Base-by-base conservation (phyloP, 2,888 invertebrate genomes). In the Flabesymbios commensalis region DNA sequence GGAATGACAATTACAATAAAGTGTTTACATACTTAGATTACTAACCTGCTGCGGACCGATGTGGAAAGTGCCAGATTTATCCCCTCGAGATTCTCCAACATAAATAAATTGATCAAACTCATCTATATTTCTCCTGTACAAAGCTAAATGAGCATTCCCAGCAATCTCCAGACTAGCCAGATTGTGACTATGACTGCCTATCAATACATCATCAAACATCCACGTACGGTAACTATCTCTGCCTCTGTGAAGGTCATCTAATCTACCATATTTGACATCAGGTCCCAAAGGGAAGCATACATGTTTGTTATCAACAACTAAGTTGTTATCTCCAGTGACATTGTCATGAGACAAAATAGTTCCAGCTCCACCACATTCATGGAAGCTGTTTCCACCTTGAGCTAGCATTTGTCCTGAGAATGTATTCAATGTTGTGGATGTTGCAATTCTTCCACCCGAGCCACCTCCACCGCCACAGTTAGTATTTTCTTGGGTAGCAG, bases 331-430 rank as follows among this genome's bases (percentile, higher is more conserved):
- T 41, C 54, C 47, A 10, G 58, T 55, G 17, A 61, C 55, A 41
- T 55, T 53, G 43, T 70, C 59, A 36, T 57, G 48, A 43, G 59
- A 68, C 24, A 75, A 54, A 2, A 72, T 59, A 0, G 72, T 74
- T 1, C 75, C 75, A 14, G 75, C 72, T 5, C 75, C 75, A 19
- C 75, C 75, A 70, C 74, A 74, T 55, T 75, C 75, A 56, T 66
- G 65, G 5, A 68, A 69, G 31, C 59, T 54, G 2, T 54, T 54
- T 17, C 75, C 75, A 10, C 75, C 75, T 47, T 69, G 56, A 1
- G 72, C 59, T 17, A 47, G 52, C 5, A 68, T 63, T 3, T 56
- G 56, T 5, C 75, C 75, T 0, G 61, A 59, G 59, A 64, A 74
- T 14, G 36, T 42, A 22, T 66, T 61, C 24, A 49, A 49, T 7